Evolutionary conservation across 2,113 vertebrate genomes (phyloP).

Genomic region (Gopherus flavomarginatus): DNA sequence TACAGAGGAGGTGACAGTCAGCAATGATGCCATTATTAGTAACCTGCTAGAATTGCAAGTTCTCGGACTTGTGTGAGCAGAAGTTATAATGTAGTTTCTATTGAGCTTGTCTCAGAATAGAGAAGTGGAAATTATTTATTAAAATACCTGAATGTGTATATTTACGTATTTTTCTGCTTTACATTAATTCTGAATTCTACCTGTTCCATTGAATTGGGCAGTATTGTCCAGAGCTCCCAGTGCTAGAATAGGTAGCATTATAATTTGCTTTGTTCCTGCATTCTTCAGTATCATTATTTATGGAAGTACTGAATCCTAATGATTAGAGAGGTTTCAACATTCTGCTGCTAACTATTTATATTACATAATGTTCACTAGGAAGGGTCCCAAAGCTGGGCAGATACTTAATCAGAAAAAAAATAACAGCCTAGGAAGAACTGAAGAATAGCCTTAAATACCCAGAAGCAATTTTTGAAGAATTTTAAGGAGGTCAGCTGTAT

Average conservation of each 20-base stretch:
- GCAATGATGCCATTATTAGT: background rate
- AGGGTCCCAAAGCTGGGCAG: background rate
- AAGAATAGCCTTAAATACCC: background rate
- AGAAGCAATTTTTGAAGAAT: background rate
- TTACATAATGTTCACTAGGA: background rate
- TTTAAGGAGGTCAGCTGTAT: constrained; percentile 17
- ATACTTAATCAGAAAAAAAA: background rate
- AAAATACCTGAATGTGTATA: background rate
- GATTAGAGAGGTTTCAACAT: background rate
- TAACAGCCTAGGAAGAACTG: background rate
- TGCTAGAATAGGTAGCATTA: background rate
- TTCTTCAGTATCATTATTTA: background rate
- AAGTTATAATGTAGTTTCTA: background rate
- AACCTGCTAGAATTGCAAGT: background rate
- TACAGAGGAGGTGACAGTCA: background rate
- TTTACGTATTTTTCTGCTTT: background rate
- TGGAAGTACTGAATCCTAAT: background rate
- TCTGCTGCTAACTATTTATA: background rate
- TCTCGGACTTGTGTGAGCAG: background rate
- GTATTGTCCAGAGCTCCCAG: background rate
- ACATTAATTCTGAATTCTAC: background rate
- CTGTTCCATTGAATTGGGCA: background rate
- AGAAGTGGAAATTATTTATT: background rate
- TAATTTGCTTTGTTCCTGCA: background rate
- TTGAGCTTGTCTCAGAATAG: background rate